phyloP scores from a whole-genome alignment of 2,113 vertebrate genomes.

The Platycercus adscitus region DNA sequence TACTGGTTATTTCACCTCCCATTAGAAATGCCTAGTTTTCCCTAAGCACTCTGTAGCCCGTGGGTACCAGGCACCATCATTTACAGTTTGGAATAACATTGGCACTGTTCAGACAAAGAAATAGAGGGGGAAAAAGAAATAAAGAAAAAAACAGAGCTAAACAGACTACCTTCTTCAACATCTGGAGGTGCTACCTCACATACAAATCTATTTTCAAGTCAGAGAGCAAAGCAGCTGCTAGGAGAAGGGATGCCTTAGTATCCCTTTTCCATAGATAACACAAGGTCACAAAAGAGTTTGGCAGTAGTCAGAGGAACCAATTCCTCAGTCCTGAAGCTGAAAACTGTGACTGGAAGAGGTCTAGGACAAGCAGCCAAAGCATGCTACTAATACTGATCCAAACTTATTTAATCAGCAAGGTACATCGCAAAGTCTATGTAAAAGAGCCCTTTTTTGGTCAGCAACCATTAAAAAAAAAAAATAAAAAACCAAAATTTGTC shows the following conservation, averaged over 20 bases:
- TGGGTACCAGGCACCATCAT: background rate
- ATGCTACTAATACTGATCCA: background rate
- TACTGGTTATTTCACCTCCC: background rate
- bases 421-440: background rate
- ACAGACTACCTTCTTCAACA: background rate
- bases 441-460: background rate
- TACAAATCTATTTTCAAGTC: background rate
- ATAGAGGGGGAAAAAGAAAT: background rate
- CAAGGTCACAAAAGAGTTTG: background rate
- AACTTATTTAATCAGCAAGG: background rate
- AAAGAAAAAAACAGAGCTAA: background rate
- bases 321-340: background rate
- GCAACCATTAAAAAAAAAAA: background rate
- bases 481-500: background rate
- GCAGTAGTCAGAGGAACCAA: background rate
- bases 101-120: background rate
- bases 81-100: background rate
- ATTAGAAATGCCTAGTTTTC: background rate
- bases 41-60: background rate
- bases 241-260: background rate
- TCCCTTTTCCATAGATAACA: background rate
- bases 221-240: background rate
- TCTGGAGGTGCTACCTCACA: background rate
- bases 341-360: background rate
- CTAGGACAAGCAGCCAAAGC: background rate